Conservation (phyloP, 2,888 invertebrate species). For the Synergus gifuensis region DNA sequence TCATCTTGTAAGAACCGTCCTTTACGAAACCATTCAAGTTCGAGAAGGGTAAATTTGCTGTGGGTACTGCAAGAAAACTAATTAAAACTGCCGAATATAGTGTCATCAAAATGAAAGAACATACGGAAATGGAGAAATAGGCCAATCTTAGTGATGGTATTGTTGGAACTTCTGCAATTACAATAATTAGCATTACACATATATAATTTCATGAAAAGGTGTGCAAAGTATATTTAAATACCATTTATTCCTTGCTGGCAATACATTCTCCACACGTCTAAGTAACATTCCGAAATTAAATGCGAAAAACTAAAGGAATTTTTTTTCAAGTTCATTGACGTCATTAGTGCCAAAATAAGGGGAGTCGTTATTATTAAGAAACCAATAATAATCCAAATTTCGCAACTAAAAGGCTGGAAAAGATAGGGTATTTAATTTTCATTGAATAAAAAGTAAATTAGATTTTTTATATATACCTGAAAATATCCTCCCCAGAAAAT, state of each 20-base stretch:
- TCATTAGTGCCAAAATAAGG: slow-evolving; percentile 54
- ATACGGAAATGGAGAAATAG: slow-evolving; percentile 65
- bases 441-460: not conserved
- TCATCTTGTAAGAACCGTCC: slow-evolving; percentile 53
- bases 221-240: slow-evolving; percentile 11
- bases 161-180: slow-evolving; percentile 61
- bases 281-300: slow-evolving; percentile 39
- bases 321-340: not conserved
- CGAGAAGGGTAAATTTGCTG: slow-evolving; percentile 50
- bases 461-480: slow-evolving; percentile 47
- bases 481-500: slow-evolving; percentile 62
- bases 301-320: not conserved
- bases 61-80: slow-evolving; percentile 32
- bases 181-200: too few species aligned
- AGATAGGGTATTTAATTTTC: not conserved
- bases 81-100: slow-evolving; percentile 33
- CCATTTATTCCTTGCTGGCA: slow-evolving; percentile 57
- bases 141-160: slow-evolving; percentile 62
- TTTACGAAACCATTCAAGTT: slow-evolving; percentile 51
- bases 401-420: slow-evolving; percentile 52
- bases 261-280: slow-evolving; percentile 51
- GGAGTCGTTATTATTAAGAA: slow-evolving; percentile 53
- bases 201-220: not conserved
- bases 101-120: slow-evolving; percentile 39
- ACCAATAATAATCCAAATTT: slow-evolving; percentile 55